These are phyloP conservation scores for Drosophila kikkawai DNA, from an alignment of 1,140 invertebrate species.

Conservation along the genomic window DNA sequence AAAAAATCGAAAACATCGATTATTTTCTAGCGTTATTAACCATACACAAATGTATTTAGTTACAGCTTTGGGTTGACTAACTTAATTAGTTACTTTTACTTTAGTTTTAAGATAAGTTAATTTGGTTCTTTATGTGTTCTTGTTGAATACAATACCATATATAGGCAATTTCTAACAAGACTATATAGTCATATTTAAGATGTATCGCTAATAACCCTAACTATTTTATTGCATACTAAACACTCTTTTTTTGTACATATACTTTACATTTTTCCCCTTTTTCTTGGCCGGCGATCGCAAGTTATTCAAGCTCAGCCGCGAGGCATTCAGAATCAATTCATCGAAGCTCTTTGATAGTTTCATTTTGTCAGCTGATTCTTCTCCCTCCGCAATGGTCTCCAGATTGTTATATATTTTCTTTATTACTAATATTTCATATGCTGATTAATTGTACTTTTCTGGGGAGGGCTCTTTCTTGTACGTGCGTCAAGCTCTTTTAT, in stretches of 20 bases:
- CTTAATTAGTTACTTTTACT: neutral
- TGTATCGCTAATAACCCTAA: neutral
- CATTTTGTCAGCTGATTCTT: conserved; percentile 58
- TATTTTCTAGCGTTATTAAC: neutral
- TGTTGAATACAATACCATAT: neutral
- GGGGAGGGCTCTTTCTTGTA: conserved; percentile 8
- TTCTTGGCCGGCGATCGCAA: conserved; percentile 77
- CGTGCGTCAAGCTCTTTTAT: conserved; percentile 43
- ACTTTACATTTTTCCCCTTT: conserved; percentile 83
- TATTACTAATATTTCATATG: conserved; percentile 5
- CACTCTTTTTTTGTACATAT: conserved; percentile 3
- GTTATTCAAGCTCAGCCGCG: conserved; percentile 80
- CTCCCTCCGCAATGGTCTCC: neutral
- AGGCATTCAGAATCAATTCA: conserved; percentile 79
- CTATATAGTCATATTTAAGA: neutral
- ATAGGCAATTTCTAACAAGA: too few relatives aligned
- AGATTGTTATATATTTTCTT: conserved; percentile 8
- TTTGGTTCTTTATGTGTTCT: neutral
- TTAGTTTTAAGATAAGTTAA: too few relatives aligned
- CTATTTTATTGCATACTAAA: conserved; percentile 10
- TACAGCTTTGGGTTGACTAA: neutral
- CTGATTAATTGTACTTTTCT: conserved; percentile 22
- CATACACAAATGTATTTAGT: neutral
- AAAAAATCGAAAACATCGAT: neutral
- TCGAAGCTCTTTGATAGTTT: conserved; percentile 84